Conservation (phyloP, 1,140 invertebrate species). For the Cryptotermes secundus region DNA sequence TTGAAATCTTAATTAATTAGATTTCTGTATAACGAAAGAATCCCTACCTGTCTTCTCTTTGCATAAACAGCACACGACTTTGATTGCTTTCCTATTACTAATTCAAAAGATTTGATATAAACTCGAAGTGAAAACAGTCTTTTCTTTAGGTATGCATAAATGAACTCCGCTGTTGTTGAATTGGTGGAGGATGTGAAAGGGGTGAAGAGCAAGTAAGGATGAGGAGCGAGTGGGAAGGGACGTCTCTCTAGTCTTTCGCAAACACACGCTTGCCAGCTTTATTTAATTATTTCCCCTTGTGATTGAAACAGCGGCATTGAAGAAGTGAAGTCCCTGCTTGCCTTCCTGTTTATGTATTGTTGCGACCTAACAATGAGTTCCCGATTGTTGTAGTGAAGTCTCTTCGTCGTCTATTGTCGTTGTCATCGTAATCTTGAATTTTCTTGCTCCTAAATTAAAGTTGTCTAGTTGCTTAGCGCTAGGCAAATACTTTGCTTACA, state of each 20-base stretch:
- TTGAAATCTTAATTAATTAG: slow-evolving; percentile 16
- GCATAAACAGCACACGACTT: background rate
- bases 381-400: background rate
- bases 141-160: slow-evolving; percentile 1
- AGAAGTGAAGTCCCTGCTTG: background rate
- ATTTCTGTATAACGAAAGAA: slow-evolving; percentile 5
- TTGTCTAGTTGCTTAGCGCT: background rate
- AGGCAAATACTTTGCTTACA: background rate
- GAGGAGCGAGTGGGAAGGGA: background rate
- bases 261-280: background rate
- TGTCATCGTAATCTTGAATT: slow-evolving; percentile 1
- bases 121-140: slow-evolving; percentile 10
- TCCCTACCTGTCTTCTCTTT: background rate
- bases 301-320: slow-evolving; percentile 13
- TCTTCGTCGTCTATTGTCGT: background rate
- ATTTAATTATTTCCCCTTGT: slow-evolving; percentile 20
- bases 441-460: slow-evolving; percentile 23
- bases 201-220: too few species aligned
- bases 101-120: slow-evolving; percentile 15
- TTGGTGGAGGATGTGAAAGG: background rate
- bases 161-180: background rate
- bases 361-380: background rate
- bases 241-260: background rate
- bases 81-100: background rate
- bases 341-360: background rate